Evolutionary conservation across 1,140 invertebrate species (phyloP), one percentile per base, ranked within the genome.

Genomic region (Philopotamus ludificatus): DNA sequence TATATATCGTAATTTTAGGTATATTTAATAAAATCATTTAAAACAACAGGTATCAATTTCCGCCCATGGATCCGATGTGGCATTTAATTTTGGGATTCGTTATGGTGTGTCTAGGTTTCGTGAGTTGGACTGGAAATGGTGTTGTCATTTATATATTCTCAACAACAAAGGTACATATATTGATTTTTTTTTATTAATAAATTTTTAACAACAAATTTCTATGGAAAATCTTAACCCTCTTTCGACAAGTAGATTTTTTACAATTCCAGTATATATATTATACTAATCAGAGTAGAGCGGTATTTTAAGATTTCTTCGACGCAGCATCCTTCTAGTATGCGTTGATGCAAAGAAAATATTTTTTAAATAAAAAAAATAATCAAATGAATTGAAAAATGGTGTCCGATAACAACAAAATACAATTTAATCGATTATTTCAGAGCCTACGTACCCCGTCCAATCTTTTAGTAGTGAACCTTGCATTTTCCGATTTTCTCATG

Each of bases 91-190:
- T 93, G 4, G 91, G 90, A 0, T 84, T 93, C 23, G 83, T 87
- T 54, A 91, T 93, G 68, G 83, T 85, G 8, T 60, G 87, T 1
- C 82, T 93, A 53, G 91, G 89, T 15, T 74, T 88, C 20, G 77
- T 91, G 66, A 86, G 88, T 1, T 73, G 90, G n/a, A 59, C 78
- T 26, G 92, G 92, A 22, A 95, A 95, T 73, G 85, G 87, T 4
- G 84, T 92, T 74, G 92, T 94, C 20, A 81, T 93, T 63, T 93
- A 90, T 74, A 88, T 94, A 61, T 94, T 94, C 76, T 81, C 83
- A 16, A 83, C 85, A 2, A 90, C 89, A 0, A 91, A 91, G 77
- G 76, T 80, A 47, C 39, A 23, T 16, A 42, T 2, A 12, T 47
- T 8, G 9, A 15, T 47, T 7, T 16, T 8, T 8, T 39, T 39